Conservation (phyloP, 2,797 vertebrate genomes). For the Limosa lapponica region DNA sequence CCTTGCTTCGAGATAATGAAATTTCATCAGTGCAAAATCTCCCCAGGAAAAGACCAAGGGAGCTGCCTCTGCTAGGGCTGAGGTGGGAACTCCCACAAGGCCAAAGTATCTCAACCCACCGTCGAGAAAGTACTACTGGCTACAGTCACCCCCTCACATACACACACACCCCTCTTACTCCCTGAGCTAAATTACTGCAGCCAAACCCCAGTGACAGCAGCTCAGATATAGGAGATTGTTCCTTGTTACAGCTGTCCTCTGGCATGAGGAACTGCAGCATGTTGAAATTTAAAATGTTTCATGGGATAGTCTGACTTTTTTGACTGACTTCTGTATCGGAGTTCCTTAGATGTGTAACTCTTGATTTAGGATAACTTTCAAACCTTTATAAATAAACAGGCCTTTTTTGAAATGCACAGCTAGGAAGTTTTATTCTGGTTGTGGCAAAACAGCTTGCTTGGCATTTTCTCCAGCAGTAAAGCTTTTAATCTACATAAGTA, state of each 20-base stretch:
- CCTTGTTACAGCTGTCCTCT: neutral
- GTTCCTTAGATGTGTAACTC: neutral
- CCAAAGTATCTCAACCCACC: neutral
- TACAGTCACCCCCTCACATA: too few relatives aligned
- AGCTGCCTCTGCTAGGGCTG: neutral
- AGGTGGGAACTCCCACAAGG: too few relatives aligned
- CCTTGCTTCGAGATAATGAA: neutral
- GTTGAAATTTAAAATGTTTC: neutral
- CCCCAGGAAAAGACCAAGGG: neutral
- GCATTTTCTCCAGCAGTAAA: neutral
- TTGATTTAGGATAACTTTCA: neutral
- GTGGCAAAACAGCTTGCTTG: neutral
- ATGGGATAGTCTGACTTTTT: neutral
- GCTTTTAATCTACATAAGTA: slow-evolving; percentile 21
- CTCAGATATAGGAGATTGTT: neutral
- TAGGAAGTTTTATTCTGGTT: neutral
- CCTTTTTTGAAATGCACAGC: neutral
- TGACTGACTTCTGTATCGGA: neutral
- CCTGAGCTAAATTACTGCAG: neutral
- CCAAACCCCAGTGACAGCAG: neutral
- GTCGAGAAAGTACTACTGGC: neutral
- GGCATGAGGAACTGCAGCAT: neutral
- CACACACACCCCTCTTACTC: neutral
- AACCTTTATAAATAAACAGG: neutral
- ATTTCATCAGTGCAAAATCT: neutral